Percentiles rank a stretch among this genome's conserved stretches.
Conservation (phyloP, 2,888 invertebrate genomes). For the Perizoma affinitatum region DNA sequence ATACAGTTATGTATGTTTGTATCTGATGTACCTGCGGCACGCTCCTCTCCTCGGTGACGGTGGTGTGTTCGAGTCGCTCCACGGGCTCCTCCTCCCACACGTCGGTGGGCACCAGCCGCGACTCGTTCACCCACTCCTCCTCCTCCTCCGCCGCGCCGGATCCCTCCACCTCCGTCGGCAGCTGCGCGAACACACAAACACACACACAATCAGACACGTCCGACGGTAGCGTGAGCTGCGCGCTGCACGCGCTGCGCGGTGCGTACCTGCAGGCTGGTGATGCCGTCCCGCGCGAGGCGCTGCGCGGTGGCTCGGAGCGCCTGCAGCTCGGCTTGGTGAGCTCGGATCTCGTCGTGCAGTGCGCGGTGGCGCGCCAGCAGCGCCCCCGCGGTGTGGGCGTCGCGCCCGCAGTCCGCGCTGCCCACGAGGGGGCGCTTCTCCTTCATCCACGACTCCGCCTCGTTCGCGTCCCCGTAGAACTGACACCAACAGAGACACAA, state of each 20-base stretch:
- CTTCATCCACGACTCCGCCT: constrained; percentile 98
- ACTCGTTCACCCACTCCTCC: constrained; percentile 91
- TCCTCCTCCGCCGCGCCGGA: constrained; percentile 80
- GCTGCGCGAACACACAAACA: constrained; percentile 47
- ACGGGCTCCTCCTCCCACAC: constrained; percentile 96
- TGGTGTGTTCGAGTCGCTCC: constrained; percentile 92
- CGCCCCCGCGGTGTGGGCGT: constrained; percentile 96
- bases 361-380: constrained; percentile 93
- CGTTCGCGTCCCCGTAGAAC: constrained; percentile 98
- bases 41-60: constrained; percentile 93
- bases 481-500: constrained; percentile 45
- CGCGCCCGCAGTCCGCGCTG: constrained; percentile 95
- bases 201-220: too few species aligned
- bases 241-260: neutral
- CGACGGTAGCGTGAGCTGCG: too few species aligned
- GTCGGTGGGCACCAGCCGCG: constrained; percentile 93
- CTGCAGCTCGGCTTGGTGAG: constrained; percentile 94
- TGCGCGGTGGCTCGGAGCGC: constrained; percentile 92
- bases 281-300: constrained; percentile 89
- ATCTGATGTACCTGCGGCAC: constrained; percentile 89
- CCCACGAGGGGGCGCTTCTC: constrained; percentile 96
- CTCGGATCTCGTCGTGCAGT: constrained; percentile 93
- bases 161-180: constrained; percentile 86
- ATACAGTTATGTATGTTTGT: neutral
- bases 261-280: constrained; percentile 63